Evolutionary conservation across 2,113 vertebrate genomes (phyloP).

Genomic region (Cheilinus undulatus): DNA sequence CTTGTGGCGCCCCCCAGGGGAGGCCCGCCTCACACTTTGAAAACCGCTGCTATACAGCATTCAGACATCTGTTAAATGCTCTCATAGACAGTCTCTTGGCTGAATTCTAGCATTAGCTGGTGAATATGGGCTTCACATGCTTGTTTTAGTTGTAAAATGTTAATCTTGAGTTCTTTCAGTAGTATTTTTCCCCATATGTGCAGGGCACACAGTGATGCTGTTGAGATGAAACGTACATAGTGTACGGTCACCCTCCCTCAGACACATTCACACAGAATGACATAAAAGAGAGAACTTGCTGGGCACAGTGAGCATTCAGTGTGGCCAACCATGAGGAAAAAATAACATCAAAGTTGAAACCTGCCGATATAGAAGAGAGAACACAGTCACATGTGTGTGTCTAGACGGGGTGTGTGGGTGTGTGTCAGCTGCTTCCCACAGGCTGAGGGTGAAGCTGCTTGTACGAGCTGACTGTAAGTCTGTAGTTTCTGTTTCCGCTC

Average conservation of each 20-base stretch:
- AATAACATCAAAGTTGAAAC: conserved; percentile 61
- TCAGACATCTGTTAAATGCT: conserved; percentile 26
- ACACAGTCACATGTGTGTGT: conserved; percentile 34
- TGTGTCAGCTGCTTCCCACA: conserved; percentile 38
- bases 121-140: conserved; percentile 52
- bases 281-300: conserved; percentile 25
- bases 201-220: conserved; percentile 7
- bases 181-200: conserved; percentile 47
- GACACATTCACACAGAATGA: neutral
- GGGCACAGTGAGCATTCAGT: conserved; percentile 17
- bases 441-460: conserved; percentile 42
- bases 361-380: conserved; percentile 48
- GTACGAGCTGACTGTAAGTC: conserved; percentile 46
- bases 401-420: conserved; percentile 35
- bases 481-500: conserved; percentile 51
- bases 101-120: conserved; percentile 23
- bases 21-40: too few species aligned
- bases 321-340: conserved; percentile 48
- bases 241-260: neutral
- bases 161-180: conserved; percentile 45
- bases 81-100: conserved; percentile 21
- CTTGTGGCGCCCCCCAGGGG: too few species aligned
- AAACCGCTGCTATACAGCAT: neutral
- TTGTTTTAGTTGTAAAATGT: conserved; percentile 33
- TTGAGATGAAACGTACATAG: neutral